These are phyloP conservation scores for Pachypsylla venusta DNA, from an alignment of 1,140 invertebrate genomes.

Conservation along the genomic window DNA sequence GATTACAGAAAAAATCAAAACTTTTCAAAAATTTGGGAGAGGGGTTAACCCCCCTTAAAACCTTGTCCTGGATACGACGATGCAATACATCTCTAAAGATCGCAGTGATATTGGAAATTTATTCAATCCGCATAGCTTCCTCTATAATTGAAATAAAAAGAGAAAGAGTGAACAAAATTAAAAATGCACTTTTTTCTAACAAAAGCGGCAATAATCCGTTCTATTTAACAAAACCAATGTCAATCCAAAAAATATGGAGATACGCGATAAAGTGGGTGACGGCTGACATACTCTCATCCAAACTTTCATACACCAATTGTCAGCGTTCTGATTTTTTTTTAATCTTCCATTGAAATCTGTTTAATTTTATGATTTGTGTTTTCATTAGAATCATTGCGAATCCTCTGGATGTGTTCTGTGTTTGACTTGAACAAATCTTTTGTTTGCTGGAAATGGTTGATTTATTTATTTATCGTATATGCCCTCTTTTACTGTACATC, in stretches of 20 bases:
- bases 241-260: constrained; percentile 9
- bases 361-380: constrained; percentile 3
- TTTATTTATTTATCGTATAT: too few species aligned
- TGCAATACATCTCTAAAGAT: too few species aligned
- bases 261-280: background rate
- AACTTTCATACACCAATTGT: background rate
- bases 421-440: background rate
- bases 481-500: too few species aligned
- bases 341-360: background rate
- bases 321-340: background rate
- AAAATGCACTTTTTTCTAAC: constrained; percentile 6
- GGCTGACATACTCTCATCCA: background rate
- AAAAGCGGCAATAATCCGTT: constrained; percentile 8
- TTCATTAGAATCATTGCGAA: background rate
- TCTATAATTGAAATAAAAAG: too few species aligned
- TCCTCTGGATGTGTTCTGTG: background rate
- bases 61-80: too few species aligned
- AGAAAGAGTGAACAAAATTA: too few species aligned
- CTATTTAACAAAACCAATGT: constrained; percentile 9
- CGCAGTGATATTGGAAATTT: too few species aligned
- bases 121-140: too few species aligned
- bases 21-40: too few species aligned
- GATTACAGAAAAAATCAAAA: too few species aligned
- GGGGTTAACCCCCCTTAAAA: too few species aligned
- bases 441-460: background rate